Conservation (phyloP, 2,888 invertebrate species). For the Branchipolynoe longqiensis region DNA sequence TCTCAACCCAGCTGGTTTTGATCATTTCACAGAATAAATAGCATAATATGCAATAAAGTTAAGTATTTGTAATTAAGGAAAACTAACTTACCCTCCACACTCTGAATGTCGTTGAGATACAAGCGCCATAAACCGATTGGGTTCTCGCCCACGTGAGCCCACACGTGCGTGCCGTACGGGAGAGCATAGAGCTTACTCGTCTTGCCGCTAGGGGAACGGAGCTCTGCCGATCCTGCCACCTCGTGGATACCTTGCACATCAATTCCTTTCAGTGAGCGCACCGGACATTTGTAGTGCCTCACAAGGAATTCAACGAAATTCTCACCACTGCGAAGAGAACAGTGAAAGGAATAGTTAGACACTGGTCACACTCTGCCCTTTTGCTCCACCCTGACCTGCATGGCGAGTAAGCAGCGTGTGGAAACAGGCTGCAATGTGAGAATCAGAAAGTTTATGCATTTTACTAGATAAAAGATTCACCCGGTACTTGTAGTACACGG, state of each 20-base stretch:
- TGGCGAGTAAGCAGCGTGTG: too few relatives aligned
- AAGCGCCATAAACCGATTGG: slow-evolving; percentile 11
- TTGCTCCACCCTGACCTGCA: too few relatives aligned
- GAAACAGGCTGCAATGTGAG: too few relatives aligned
- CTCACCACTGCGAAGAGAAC: not conserved
- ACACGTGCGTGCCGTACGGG: not conserved
- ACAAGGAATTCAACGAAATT: slow-evolving; percentile 18
- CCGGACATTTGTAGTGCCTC: not conserved
- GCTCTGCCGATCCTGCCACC: not conserved
- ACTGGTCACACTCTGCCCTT: too few relatives aligned
- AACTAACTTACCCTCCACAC: not conserved
- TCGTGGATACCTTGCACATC: slow-evolving; percentile 14
- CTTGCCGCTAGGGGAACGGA: slow-evolving; percentile 3
- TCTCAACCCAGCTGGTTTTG: not conserved
- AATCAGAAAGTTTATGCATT: too few relatives aligned
- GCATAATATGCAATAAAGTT: not conserved
- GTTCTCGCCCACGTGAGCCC: slow-evolving; percentile 17
- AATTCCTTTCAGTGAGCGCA: not conserved
- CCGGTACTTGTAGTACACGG: too few relatives aligned
- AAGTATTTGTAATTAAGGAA: not conserved
- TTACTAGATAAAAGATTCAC: too few relatives aligned
- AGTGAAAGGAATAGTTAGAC: too few relatives aligned
- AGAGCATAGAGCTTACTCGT: not conserved
- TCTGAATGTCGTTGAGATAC: slow-evolving; percentile 9
- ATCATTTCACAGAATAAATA: not conserved